A percentile compares a stretch with the other conserved stretches of the same genome.
These are phyloP conservation scores for Lordiphosa mommai DNA, from an alignment of 1,140 invertebrate species.

Conservation along the genomic window DNA sequence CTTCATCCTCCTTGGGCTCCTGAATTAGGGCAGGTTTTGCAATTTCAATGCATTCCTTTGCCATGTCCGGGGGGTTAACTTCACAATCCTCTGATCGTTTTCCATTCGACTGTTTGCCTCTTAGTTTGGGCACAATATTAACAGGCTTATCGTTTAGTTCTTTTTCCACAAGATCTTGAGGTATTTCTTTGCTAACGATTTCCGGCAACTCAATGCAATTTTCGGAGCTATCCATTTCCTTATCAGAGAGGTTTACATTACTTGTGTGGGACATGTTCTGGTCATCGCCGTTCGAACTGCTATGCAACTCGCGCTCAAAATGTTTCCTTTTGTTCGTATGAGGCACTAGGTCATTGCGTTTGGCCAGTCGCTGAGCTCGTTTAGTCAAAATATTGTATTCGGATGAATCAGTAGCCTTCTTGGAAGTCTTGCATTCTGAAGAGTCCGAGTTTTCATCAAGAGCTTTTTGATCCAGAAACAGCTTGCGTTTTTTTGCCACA, in stretches of 20 bases:
- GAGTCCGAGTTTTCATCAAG: conserved; percentile 42
- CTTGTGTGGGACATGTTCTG: neutral
- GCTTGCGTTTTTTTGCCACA: conserved; percentile 41
- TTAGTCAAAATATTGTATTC: conserved; percentile 53
- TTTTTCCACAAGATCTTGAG: conserved; percentile 16
- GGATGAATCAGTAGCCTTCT: conserved; percentile 36
- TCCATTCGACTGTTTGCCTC: conserved; percentile 79
- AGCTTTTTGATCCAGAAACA: neutral
- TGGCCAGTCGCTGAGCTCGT: conserved; percentile 55
- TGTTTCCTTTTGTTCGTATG: conserved; percentile 70
- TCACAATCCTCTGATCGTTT: conserved; percentile 49
- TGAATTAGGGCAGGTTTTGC: conserved; percentile 1
- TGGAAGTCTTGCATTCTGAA: conserved; percentile 44
- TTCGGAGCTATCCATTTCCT: conserved; percentile 9
- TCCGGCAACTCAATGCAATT: conserved; percentile 1
- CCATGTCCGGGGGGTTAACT: neutral
- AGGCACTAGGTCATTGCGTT: conserved; percentile 74
- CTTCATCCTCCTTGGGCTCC: conserved; percentile 9
- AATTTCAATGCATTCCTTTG: conserved; percentile 7
- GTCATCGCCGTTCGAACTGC: neutral
- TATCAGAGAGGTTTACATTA: neutral
- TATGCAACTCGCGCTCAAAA: conserved; percentile 46
- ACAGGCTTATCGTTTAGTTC: conserved; percentile 41
- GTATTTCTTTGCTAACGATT: conserved; percentile 8
- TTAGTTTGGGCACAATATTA: conserved; percentile 77